These are phyloP conservation scores for Irena cyanogastra DNA, from an alignment of 2,113 vertebrate genomes.

Conservation along the genomic window DNA sequence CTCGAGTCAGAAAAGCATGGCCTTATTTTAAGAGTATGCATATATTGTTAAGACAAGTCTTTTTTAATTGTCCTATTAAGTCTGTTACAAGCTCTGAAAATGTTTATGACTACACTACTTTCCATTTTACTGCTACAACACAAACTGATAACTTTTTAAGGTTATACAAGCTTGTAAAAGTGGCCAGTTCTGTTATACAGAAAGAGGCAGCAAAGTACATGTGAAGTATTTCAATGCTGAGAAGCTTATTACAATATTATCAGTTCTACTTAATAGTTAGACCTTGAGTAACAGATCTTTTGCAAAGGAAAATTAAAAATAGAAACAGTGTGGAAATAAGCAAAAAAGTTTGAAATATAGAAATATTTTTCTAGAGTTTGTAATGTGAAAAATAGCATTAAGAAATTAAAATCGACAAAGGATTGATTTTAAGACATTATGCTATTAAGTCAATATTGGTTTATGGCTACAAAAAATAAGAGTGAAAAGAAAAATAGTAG, in stretches of 20 bases:
- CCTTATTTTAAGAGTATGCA: neutral
- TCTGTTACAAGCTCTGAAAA: neutral
- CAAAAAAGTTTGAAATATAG: neutral
- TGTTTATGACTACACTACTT: neutral
- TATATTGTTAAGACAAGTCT: neutral
- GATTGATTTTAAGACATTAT: neutral
- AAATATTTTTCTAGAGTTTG: neutral
- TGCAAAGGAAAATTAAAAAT: neutral
- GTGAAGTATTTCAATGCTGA: neutral
- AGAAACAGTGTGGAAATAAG: neutral
- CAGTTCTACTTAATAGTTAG: neutral
- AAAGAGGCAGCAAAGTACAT: neutral
- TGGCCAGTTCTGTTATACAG: neutral
- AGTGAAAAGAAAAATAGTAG: neutral
- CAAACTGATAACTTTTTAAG: neutral
- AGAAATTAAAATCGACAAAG: neutral
- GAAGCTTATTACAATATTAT: neutral
- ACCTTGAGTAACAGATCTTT: neutral
- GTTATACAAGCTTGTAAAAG: neutral
- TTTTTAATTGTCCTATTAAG: neutral
- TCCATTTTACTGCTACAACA: neutral
- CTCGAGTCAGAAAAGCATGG: rapidly evolving
- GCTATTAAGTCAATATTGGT: neutral
- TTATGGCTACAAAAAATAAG: neutral
- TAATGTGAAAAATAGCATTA: neutral